Conservation (phyloP, 2,113 vertebrate genomes). For the Orcinus orca region DNA sequence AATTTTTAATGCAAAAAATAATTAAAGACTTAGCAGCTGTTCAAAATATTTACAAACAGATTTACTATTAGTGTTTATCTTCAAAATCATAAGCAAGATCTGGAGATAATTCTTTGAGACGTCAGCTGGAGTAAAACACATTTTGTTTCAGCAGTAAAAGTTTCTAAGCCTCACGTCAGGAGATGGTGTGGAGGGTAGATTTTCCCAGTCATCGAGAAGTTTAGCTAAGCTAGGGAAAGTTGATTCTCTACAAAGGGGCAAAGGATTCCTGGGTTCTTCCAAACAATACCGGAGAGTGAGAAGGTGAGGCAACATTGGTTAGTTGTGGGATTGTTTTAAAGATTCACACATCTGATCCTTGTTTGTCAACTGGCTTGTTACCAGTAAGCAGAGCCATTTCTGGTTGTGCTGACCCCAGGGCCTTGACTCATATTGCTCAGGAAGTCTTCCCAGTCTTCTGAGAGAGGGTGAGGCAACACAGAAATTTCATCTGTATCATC, state of each 20-base stretch:
- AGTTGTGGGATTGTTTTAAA: background rate
- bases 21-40: slow-evolving; percentile 60
- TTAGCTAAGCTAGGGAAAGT: slow-evolving; percentile 91
- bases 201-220: slow-evolving; percentile 89
- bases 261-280: slow-evolving; percentile 83
- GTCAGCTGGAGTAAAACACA: slow-evolving; percentile 85
- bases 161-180: slow-evolving; percentile 90
- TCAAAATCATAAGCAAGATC: slow-evolving; percentile 59
- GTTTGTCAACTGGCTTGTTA: background rate
- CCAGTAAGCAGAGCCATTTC: background rate
- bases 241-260: slow-evolving; percentile 91
- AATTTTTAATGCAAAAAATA: slow-evolving; percentile 76
- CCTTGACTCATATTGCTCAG: background rate
- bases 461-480: background rate
- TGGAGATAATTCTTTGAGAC: slow-evolving; percentile 44
- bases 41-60: slow-evolving; percentile 79
- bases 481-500: background rate
- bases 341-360: background rate
- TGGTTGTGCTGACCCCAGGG: background rate
- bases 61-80: slow-evolving; percentile 56
- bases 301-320: background rate
- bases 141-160: slow-evolving; percentile 93
- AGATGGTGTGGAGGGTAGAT: slow-evolving; percentile 87
- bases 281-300: background rate
- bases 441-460: background rate